Conservation (phyloP, 2,113 vertebrate species). For the Girardinichthys multiradiatus region DNA sequence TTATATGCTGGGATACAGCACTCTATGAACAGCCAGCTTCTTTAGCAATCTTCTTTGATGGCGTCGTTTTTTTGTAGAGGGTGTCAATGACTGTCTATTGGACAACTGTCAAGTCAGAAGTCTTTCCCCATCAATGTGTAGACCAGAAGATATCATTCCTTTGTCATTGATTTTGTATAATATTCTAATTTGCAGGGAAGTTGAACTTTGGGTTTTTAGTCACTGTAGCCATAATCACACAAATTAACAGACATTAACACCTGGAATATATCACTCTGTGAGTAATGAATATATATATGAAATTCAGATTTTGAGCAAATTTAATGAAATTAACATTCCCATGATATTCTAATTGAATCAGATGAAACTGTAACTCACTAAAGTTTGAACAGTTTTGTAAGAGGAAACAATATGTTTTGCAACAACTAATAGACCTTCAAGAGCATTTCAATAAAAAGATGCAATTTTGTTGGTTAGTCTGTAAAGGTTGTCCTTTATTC, state of each 20-base stretch:
- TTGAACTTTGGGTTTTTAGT: not conserved
- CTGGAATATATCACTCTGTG: not conserved
- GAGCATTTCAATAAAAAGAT: not conserved
- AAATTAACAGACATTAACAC: not conserved
- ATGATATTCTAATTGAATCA: not conserved
- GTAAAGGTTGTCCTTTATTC: not conserved
- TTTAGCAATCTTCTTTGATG: not conserved
- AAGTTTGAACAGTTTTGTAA: conserved; percentile 12
- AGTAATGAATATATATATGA: not conserved
- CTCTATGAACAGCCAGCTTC: not conserved
- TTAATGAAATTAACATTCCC: not conserved
- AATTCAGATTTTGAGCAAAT: not conserved
- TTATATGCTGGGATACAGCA: not conserved
- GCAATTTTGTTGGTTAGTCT: not conserved
- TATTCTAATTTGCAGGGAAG: not conserved
- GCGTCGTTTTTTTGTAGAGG: not conserved
- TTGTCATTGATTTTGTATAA: not conserved
- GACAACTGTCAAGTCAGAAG: not conserved
- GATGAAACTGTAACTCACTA: conserved; percentile 2
- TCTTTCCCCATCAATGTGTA: not conserved
- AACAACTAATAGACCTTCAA: conserved; percentile 8
- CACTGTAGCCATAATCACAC: not conserved
- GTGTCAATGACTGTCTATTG: too few species aligned
- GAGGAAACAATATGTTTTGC: conserved; percentile 1
- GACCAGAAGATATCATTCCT: not conserved